These are phyloP conservation scores for Paramacrobiotus metropolitanus DNA, from an alignment of 1,140 invertebrate species.

Conservation along the genomic window DNA sequence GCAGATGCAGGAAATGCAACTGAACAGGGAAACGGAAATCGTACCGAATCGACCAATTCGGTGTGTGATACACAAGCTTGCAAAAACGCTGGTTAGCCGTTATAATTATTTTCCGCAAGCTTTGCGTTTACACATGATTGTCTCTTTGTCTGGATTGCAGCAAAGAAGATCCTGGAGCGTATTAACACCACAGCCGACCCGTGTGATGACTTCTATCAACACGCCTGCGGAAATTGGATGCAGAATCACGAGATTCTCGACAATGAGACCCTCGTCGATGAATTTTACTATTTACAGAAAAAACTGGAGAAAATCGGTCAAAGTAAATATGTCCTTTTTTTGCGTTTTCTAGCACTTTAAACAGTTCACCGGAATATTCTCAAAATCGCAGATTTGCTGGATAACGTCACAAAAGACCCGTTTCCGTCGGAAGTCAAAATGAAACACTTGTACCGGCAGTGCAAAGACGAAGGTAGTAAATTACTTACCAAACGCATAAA, in stretches of 20 bases:
- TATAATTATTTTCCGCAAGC: too few relatives aligned
- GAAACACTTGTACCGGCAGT: conserved; percentile 17
- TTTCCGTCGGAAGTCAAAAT: conserved; percentile 16
- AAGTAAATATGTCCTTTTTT: too few relatives aligned
- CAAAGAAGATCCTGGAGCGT: neutral
- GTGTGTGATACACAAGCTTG: too few relatives aligned
- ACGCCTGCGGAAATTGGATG: conserved; percentile 32
- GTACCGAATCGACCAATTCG: too few relatives aligned
- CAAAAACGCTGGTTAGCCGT: too few relatives aligned
- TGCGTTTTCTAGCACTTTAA: too few relatives aligned
- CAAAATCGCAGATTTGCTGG: conserved; percentile 19
- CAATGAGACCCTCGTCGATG: conserved; percentile 37
- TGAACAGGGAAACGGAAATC: too few relatives aligned
- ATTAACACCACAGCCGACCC: conserved; percentile 20
- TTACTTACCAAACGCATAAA: too few relatives aligned
- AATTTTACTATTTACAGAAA: conserved; percentile 26
- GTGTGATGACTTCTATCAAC: conserved; percentile 31
- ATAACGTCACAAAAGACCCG: conserved; percentile 15
- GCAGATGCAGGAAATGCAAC: too few relatives aligned
- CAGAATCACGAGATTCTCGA: conserved; percentile 37
- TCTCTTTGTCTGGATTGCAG: neutral
- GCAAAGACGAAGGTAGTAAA: too few relatives aligned
- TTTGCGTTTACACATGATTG: too few relatives aligned
- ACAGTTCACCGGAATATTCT: too few relatives aligned
- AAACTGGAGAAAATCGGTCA: conserved; percentile 34